Evolutionary conservation across 2,797 vertebrate genomes (phyloP).

Genomic region (Octomys mimax): DNA sequence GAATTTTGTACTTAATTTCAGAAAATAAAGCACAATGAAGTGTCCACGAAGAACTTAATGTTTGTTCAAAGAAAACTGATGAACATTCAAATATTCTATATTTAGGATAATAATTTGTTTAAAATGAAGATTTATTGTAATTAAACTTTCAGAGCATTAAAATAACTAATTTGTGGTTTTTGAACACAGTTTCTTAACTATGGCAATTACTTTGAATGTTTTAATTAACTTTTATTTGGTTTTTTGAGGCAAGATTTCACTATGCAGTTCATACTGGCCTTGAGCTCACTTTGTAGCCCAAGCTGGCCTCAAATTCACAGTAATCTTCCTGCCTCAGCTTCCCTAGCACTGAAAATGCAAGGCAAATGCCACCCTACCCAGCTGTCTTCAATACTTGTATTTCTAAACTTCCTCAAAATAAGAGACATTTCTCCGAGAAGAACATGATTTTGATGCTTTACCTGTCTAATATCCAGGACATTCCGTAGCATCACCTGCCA

Average conservation of each 20-base stretch:
- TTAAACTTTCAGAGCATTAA: slow-evolving; percentile 20
- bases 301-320: neutral
- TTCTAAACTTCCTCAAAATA: neutral
- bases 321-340: neutral
- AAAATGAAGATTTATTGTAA: neutral
- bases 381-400: neutral
- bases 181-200: neutral
- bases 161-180: slow-evolving; percentile 23
- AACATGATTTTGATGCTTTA: neutral
- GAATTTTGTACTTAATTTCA: neutral
- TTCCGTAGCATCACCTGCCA: neutral
- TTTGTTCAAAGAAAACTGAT: neutral
- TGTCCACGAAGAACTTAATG: slow-evolving; percentile 18
- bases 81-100: neutral
- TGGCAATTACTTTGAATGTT: neutral
- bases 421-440: neutral
- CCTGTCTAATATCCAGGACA: neutral
- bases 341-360: neutral
- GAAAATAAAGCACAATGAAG: neutral
- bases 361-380: too few species aligned
- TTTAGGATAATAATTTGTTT: neutral
- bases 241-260: neutral
- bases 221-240: neutral
- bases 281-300: neutral
- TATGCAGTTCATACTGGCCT: neutral